Evolutionary conservation across 92 coral and sea anemone genomes (phyloP).

Genomic region (Actinostola sp.): DNA sequence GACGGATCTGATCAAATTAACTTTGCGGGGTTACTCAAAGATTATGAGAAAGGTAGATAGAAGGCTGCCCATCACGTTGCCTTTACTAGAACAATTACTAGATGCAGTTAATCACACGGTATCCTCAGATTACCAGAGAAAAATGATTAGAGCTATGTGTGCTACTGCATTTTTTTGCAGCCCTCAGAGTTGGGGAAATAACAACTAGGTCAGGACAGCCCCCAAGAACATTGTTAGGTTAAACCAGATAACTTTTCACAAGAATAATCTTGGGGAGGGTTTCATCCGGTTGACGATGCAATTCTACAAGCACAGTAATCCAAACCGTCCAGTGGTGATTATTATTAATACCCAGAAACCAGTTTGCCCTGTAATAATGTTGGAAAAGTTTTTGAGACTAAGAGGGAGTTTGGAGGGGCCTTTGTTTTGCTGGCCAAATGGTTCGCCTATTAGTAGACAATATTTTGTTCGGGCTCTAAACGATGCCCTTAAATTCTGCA

Average conservation of each 20-base stretch:
- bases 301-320: constrained; percentile 27
- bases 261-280: too few species aligned
- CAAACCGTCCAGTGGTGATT: constrained; percentile 12
- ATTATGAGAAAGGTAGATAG: constrained; percentile 25
- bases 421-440: constrained; percentile 32
- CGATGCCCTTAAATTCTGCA: constrained; percentile 8
- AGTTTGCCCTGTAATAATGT: constrained; percentile 24
- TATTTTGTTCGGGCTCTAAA: constrained; percentile 3
- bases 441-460: constrained; percentile 8
- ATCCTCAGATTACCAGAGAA: not conserved
- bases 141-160: constrained; percentile 35
- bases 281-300: constrained; percentile 12
- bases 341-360: constrained; percentile 19
- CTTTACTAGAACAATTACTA: constrained; percentile 27
- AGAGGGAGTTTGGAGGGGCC: constrained; percentile 8
- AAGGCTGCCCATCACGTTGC: constrained; percentile 44
- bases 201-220: constrained; percentile 15
- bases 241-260: too few species aligned
- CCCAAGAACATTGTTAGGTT: constrained; percentile 12
- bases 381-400: not conserved
- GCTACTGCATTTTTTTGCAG: constrained; percentile 35
- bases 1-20: not conserved
- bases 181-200: constrained; percentile 46
- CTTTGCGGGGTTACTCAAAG: constrained; percentile 38
- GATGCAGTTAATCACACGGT: constrained; percentile 5